Evolutionary conservation across 1,140 invertebrate genomes (phyloP).

Genomic region (Neuroterus valhalla): DNA sequence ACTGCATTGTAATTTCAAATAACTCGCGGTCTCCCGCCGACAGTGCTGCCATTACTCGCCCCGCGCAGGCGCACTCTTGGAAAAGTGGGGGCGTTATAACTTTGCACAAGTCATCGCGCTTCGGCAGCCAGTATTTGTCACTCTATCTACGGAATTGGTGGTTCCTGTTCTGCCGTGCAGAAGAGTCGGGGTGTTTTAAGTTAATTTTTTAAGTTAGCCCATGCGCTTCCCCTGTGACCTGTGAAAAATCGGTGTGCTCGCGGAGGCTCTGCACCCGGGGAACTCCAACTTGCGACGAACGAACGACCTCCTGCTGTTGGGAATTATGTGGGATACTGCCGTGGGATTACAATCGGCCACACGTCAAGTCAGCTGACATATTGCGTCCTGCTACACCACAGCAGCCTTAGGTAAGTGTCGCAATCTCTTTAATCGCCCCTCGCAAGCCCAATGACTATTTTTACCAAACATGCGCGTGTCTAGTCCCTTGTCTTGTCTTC

Average conservation of each 20-base stretch:
- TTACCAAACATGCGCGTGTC: constrained; percentile 6
- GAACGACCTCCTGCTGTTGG: constrained; percentile 52
- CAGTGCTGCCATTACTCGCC: too few species aligned
- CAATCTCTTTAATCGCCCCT: constrained; percentile 47
- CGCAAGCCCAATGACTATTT: constrained; percentile 20
- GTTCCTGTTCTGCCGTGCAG: constrained; percentile 37
- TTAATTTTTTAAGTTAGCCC: constrained; percentile 17
- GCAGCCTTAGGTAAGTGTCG: constrained; percentile 73
- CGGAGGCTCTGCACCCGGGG: constrained; percentile 26
- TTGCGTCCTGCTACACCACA: constrained; percentile 74
- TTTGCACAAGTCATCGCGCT: constrained; percentile 53
- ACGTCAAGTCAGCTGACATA: constrained; percentile 76
- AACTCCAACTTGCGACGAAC: constrained; percentile 37
- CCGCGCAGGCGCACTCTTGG: neutral
- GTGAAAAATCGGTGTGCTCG: constrained; percentile 48
- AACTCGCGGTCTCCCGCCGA: too few species aligned
- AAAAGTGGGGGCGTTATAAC: constrained; percentile 41
- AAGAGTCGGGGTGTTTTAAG: constrained; percentile 29
- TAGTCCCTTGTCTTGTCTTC: neutral
- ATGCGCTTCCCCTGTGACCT: constrained; percentile 25
- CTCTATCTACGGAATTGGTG: constrained; percentile 50
- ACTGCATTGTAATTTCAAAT: too few species aligned
- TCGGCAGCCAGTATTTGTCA: constrained; percentile 56
- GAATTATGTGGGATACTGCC: constrained; percentile 74
- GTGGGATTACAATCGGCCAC: constrained; percentile 70